Conservation (phyloP, 1,140 invertebrate genomes). For the Ceratina calcarata region DNA sequence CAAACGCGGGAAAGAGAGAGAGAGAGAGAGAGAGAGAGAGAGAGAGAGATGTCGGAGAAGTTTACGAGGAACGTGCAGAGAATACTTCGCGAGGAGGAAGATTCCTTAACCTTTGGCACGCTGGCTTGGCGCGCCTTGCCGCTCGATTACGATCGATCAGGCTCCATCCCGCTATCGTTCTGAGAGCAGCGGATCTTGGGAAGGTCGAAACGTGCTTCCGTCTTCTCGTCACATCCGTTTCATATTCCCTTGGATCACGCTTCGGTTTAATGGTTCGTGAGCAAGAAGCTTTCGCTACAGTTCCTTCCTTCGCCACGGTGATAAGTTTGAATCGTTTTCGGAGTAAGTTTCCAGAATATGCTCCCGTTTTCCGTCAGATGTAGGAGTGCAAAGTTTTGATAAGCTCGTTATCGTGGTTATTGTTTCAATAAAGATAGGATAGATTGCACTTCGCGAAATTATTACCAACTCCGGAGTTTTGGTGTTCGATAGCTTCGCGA, state of each 20-base stretch:
- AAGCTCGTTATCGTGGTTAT: not conserved
- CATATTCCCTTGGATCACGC: not conserved
- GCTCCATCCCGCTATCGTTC: conserved; percentile 42
- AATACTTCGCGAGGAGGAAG: conserved; percentile 55
- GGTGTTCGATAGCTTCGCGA: too few species aligned
- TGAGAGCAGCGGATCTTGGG: conserved; percentile 34
- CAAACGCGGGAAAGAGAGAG: too few species aligned
- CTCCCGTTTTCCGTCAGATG: not conserved
- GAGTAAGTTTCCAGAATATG: not conserved
- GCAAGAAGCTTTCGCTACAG: not conserved
- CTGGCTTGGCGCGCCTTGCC: conserved; percentile 40
- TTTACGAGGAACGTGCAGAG: conserved; percentile 57
- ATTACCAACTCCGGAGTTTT: too few species aligned
- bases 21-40: not conserved
- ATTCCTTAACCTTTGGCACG: conserved; percentile 63
- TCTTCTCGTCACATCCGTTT: not conserved
- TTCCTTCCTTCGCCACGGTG: not conserved
- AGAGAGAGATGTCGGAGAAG: conserved; percentile 37
- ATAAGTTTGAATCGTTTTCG: not conserved
- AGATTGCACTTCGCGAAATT: not conserved
- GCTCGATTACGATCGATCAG: conserved; percentile 64
- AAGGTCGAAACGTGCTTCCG: conserved; percentile 33
- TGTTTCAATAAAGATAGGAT: not conserved
- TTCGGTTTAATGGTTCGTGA: conserved; percentile 1
- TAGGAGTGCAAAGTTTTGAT: not conserved